Evolutionary conservation across 2,888 invertebrate species (phyloP).

Genomic region (Amphipyra tragopoginis): DNA sequence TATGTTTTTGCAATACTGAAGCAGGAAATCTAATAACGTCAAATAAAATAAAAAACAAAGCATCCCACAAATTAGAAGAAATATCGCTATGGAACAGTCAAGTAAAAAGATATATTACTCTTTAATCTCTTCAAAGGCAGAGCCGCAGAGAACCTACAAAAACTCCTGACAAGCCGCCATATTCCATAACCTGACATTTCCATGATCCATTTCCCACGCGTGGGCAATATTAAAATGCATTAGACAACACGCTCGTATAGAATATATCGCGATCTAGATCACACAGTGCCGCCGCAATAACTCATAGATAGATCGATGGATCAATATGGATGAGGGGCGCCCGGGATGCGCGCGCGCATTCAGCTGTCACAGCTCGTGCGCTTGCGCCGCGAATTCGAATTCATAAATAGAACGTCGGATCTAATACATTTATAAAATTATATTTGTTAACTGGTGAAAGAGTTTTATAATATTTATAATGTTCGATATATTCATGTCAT

Average conservation of each 20-base stretch:
- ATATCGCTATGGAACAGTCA: not conserved
- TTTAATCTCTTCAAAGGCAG: slow-evolving; percentile 19
- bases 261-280: slow-evolving; percentile 76
- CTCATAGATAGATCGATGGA: slow-evolving; percentile 75
- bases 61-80: not conserved
- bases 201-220: slow-evolving; percentile 56
- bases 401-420: slow-evolving; percentile 67
- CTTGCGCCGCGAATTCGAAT: slow-evolving; percentile 60
- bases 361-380: slow-evolving; percentile 77
- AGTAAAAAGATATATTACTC: slow-evolving; percentile 13
- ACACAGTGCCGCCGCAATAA: slow-evolving; percentile 70
- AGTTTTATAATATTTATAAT: not conserved
- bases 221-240: slow-evolving; percentile 66
- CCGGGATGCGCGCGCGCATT: slow-evolving; percentile 75
- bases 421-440: slow-evolving; percentile 62
- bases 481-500: slow-evolving; percentile 1
- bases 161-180: slow-evolving; percentile 37
- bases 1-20: too few relatives aligned
- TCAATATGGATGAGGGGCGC: slow-evolving; percentile 81
- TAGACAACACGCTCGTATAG: slow-evolving; percentile 54
- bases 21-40: too few relatives aligned
- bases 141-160: slow-evolving; percentile 35
- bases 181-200: slow-evolving; percentile 37
- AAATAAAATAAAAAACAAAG: too few relatives aligned
- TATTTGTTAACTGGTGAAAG: slow-evolving; percentile 32